phyloP scores from a whole-genome alignment of 2,888 invertebrate species.

The Lepidochitona cinerea region DNA sequence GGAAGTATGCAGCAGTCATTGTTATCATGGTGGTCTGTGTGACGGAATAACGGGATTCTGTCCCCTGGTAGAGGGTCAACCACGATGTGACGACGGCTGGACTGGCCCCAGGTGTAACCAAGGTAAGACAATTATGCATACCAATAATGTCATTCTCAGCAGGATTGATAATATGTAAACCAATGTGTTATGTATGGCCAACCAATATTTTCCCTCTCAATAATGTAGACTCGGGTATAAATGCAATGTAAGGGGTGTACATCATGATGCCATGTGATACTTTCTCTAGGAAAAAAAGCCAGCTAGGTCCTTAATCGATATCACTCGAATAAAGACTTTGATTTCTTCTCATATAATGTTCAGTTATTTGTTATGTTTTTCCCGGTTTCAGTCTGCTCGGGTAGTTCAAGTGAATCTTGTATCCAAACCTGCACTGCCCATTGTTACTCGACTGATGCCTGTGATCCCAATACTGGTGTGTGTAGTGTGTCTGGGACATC shows the following conservation, averaged over 20 bases:
- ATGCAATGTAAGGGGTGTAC: too few species aligned
- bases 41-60: background rate
- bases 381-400: background rate
- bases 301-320: too few species aligned
- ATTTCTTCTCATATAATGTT: too few species aligned
- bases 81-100: background rate
- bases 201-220: too few species aligned
- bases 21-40: background rate
- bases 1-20: background rate
- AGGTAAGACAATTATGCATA: background rate
- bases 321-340: too few species aligned
- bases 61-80: background rate
- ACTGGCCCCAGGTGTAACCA: background rate
- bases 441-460: background rate
- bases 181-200: too few species aligned
- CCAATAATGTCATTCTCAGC: too few species aligned
- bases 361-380: too few species aligned
- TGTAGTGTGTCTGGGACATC: background rate
- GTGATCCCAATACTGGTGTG: background rate
- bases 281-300: too few species aligned
- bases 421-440: background rate
- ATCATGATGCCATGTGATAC: too few species aligned
- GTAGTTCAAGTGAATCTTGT: background rate
- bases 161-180: too few species aligned
- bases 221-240: too few species aligned